Evolutionary conservation across 2,888 invertebrate species (phyloP).

Genomic region (Gymnoscelis rufifasciata): DNA sequence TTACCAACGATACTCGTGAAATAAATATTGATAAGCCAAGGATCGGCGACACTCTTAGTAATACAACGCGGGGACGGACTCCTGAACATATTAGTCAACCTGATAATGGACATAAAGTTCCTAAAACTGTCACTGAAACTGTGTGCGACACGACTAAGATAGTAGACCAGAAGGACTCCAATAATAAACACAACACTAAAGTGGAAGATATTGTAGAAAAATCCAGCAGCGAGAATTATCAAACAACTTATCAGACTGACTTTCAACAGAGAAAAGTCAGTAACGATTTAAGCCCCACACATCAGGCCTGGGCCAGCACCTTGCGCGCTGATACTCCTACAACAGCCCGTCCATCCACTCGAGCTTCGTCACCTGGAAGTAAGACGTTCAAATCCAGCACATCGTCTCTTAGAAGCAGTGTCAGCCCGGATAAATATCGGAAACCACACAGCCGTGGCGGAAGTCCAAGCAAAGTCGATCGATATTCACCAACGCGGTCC

Average conservation of each 20-base stretch:
- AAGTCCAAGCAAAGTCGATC: conserved; percentile 51
- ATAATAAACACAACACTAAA: conserved; percentile 37
- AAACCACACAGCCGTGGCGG: conserved; percentile 59
- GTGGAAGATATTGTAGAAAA: conserved; percentile 50
- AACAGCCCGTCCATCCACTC: conserved; percentile 64
- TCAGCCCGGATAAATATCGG: conserved; percentile 67
- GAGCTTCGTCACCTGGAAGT: conserved; percentile 78
- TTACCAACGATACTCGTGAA: conserved; percentile 8
- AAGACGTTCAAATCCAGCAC: conserved; percentile 74
- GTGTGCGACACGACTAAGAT: conserved; percentile 26
- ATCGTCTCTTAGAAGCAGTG: conserved; percentile 75
- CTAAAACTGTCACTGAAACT: conserved; percentile 39
- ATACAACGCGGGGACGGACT: conserved; percentile 3
- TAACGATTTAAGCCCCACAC: conserved; percentile 84
- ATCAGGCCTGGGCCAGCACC: conserved; percentile 87
- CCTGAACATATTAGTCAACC: neutral
- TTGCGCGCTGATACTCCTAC: conserved; percentile 83
- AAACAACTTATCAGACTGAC: conserved; percentile 81
- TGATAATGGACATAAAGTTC: neutral
- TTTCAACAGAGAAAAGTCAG: conserved; percentile 79
- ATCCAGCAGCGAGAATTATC: conserved; percentile 68
- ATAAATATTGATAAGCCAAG: conserved; percentile 36
- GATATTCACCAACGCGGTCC: conserved; percentile 52
- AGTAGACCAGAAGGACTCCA: conserved; percentile 41
- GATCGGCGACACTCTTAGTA: conserved; percentile 34